A percentile compares a stretch with the other conserved stretches of the same genome.
phyloP scores from a whole-genome alignment of 2,113 vertebrate genomes.

The Planiliza haematocheilus region DNA sequence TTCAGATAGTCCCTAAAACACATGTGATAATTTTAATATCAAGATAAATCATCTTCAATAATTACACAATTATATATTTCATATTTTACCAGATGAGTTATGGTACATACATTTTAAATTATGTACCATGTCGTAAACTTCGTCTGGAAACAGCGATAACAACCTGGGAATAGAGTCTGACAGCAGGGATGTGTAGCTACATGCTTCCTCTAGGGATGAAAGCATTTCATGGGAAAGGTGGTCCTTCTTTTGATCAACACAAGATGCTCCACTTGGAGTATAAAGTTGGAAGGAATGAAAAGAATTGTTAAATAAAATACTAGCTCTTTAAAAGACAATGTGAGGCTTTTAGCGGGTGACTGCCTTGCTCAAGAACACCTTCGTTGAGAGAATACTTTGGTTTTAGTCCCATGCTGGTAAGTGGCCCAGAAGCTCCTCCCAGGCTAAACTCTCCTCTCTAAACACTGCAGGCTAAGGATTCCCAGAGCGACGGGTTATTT shows the following conservation, averaged over 20 bases:
- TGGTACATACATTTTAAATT: too few species aligned
- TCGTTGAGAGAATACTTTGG: neutral
- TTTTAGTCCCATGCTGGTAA: neutral
- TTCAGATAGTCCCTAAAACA: too few species aligned
- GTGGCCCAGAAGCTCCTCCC: neutral
- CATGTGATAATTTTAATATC: too few species aligned
- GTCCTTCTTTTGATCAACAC: neutral
- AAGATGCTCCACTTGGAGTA: neutral
- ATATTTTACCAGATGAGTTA: too few species aligned
- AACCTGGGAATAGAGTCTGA: neutral
- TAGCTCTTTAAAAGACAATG: too few species aligned
- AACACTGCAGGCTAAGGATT: conserved; percentile 14
- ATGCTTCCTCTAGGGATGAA: neutral
- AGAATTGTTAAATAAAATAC: too few species aligned
- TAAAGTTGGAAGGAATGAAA: neutral
- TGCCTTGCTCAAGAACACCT: neutral
- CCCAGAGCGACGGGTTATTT: conserved; percentile 17
- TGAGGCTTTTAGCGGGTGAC: too few species aligned
- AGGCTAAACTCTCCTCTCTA: neutral
- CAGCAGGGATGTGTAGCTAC: neutral
- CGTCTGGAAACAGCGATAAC: neutral
- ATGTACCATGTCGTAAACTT: too few species aligned
- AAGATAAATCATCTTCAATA: too few species aligned
- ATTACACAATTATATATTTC: too few species aligned
- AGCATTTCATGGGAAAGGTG: neutral